These are phyloP conservation scores for Macrosoma leucophasiata DNA, from an alignment of 2,888 invertebrate species.

Conservation along the genomic window DNA sequence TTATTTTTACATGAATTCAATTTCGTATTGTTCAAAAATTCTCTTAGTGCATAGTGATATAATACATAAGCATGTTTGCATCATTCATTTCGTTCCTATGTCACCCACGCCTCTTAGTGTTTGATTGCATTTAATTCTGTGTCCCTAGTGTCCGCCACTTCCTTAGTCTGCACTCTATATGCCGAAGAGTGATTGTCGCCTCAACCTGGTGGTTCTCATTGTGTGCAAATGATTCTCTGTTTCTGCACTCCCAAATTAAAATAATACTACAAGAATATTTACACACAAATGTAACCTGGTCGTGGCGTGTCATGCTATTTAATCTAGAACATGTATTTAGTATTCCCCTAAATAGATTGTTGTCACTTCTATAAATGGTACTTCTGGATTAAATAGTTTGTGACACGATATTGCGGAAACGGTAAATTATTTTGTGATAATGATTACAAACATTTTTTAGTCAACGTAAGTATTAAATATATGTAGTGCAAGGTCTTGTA, in stretches of 20 bases:
- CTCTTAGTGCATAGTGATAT: conserved; percentile 8
- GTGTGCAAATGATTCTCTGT: conserved; percentile 26
- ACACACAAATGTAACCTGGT: conserved; percentile 35
- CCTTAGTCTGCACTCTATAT: conserved; percentile 67
- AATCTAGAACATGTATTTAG: conserved; percentile 30
- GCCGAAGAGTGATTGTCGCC: conserved; percentile 71
- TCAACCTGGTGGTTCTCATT: conserved; percentile 26
- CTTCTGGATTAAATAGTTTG: conserved; percentile 43
- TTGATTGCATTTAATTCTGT: conserved; percentile 30
- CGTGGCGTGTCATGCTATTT: conserved; percentile 33
- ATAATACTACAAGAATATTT: conserved; percentile 17
- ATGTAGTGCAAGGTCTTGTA: conserved; percentile 63
- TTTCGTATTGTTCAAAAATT: conserved; percentile 1
- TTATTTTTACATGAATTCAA: conserved; percentile 31
- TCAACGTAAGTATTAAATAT: conserved; percentile 61
- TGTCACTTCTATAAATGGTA: no score
- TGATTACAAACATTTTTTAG: conserved; percentile 34
- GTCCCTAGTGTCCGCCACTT: conserved; percentile 61
- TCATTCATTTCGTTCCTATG: conserved; percentile 24
- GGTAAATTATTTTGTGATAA: conserved; percentile 34
- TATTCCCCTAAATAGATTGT: conserved; percentile 10
- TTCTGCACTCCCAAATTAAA: conserved; percentile 8
- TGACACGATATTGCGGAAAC: conserved; percentile 38
- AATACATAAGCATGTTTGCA: conserved; percentile 23
- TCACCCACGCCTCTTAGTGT: conserved; percentile 20